These are phyloP conservation scores for Cerastis leucographa DNA, from an alignment of 2,888 invertebrate genomes.

Conservation along the genomic window DNA sequence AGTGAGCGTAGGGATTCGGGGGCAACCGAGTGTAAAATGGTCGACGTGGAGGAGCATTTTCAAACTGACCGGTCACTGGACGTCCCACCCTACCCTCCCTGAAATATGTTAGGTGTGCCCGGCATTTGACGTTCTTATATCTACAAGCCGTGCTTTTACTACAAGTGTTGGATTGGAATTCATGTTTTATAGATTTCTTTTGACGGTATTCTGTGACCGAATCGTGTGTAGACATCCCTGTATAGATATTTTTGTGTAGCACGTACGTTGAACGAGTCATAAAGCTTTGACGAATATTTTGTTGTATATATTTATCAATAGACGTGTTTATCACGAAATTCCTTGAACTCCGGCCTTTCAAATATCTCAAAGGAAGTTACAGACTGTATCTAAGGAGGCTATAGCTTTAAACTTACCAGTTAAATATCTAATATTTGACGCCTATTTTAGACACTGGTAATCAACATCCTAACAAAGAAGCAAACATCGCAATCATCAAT, in stretches of 20 bases:
- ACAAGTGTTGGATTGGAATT: slow-evolving; percentile 48
- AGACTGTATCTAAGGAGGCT: not conserved
- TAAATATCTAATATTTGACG: slow-evolving; percentile 6
- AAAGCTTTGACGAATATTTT: slow-evolving; percentile 3
- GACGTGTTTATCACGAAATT: not conserved
- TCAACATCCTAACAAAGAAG: not conserved
- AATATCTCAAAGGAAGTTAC: not conserved
- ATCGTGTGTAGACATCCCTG: not conserved
- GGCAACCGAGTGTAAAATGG: slow-evolving; percentile 87
- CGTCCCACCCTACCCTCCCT: slow-evolving; percentile 65
- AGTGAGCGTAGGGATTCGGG: slow-evolving; percentile 82
- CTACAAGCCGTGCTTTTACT: slow-evolving; percentile 59
- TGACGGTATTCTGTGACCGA: not conserved
- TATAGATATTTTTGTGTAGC: slow-evolving; percentile 4
- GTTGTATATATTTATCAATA: not conserved
- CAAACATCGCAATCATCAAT: not conserved
- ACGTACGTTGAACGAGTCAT: slow-evolving; percentile 1
- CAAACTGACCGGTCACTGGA: slow-evolving; percentile 84
- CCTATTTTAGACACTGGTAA: not conserved
- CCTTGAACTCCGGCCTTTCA: not conserved
- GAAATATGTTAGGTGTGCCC: slow-evolving; percentile 81
- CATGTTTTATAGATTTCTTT: slow-evolving; percentile 48
- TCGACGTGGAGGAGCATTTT: slow-evolving; percentile 85
- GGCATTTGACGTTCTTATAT: slow-evolving; percentile 76
- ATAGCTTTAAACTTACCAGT: not conserved